Evolutionary conservation across 1,140 invertebrate genomes (phyloP).

Genomic region (Metopolophium dirhodum): DNA sequence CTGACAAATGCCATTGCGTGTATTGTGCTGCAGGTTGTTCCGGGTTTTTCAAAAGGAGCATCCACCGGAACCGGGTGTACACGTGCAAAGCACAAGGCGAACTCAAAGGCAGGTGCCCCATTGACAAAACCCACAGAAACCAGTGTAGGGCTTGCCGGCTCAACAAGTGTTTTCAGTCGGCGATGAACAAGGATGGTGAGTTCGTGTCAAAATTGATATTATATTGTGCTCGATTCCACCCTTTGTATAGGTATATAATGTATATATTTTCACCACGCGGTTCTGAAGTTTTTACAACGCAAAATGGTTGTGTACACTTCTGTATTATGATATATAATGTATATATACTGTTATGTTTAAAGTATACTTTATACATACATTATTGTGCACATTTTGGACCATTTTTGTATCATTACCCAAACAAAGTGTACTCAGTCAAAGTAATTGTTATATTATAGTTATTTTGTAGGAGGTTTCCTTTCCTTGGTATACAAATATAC

Average conservation of each 20-base stretch:
- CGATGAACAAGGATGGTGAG: constrained; percentile 99
- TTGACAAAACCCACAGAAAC: constrained; percentile 96
- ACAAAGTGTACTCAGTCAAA: not conserved
- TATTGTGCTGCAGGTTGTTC: constrained; percentile 78
- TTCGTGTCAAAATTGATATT: constrained; percentile 59
- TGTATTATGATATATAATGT: not conserved
- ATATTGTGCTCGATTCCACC: not conserved
- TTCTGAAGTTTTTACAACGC: not conserved
- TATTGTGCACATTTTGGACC: not conserved
- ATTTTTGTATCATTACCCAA: not conserved
- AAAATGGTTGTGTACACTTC: constrained; percentile 7
- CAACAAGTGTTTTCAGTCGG: constrained; percentile 94
- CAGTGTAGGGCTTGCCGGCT: constrained; percentile 96
- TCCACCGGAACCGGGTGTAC: constrained; percentile 93
- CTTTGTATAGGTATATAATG: not conserved
- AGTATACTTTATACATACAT: not conserved
- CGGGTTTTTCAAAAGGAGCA: constrained; percentile 96
- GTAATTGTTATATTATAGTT: not conserved
- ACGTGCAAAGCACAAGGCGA: constrained; percentile 95
- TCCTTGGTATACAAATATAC: not conserved
- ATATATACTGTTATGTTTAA: not conserved
- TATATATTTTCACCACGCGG: not conserved
- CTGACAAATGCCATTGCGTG: not conserved
- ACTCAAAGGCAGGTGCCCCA: constrained; percentile 89
- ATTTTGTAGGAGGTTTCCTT: not conserved